Evolutionary conservation across 2,797 vertebrate genomes (phyloP).

Genomic region (Aeoliscus strigatus): DNA sequence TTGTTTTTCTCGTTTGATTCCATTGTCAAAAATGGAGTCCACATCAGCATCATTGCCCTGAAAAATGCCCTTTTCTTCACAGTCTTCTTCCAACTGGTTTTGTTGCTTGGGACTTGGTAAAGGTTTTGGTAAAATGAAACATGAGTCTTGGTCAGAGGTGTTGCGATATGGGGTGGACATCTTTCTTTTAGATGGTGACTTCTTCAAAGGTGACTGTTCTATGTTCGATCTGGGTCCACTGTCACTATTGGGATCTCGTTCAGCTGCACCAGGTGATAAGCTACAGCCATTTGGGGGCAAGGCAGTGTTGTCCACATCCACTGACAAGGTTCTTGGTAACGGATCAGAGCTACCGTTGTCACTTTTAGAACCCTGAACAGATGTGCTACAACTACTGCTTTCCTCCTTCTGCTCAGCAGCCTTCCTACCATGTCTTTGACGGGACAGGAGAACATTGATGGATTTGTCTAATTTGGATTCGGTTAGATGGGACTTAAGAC

Average conservation of each 20-base stretch:
- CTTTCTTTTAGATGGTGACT: constrained; percentile 77
- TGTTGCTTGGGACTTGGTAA: constrained; percentile 83
- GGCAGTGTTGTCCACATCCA: constrained; percentile 54
- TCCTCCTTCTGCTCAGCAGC: constrained; percentile 71
- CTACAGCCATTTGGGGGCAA: constrained; percentile 69
- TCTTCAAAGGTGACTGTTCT: constrained; percentile 70
- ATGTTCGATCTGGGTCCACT: constrained; percentile 49
- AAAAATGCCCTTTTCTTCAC: constrained; percentile 82
- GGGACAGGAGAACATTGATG: constrained; percentile 78
- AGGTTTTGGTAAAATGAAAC: constrained; percentile 91
- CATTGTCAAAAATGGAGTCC: constrained; percentile 48
- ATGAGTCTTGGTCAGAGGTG: constrained; percentile 90
- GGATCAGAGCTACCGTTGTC: constrained; percentile 61
- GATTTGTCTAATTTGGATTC: constrained; percentile 85
- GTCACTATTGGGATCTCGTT: constrained; percentile 58
- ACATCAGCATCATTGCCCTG: constrained; percentile 74
- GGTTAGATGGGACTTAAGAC: constrained; percentile 76
- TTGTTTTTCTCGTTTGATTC: constrained; percentile 64
- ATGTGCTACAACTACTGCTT: constrained; percentile 73
- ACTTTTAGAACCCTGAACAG: constrained; percentile 59
- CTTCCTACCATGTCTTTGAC: constrained; percentile 80
- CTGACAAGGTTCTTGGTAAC: constrained; percentile 61
- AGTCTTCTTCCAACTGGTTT: constrained; percentile 80
- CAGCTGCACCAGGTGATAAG: constrained; percentile 32
- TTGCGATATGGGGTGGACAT: constrained; percentile 87